Percentiles rank a stretch among this genome's conserved stretches.
phyloP scores from a whole-genome alignment of 2,797 vertebrate genomes.

The Chaunax sp. region DNA sequence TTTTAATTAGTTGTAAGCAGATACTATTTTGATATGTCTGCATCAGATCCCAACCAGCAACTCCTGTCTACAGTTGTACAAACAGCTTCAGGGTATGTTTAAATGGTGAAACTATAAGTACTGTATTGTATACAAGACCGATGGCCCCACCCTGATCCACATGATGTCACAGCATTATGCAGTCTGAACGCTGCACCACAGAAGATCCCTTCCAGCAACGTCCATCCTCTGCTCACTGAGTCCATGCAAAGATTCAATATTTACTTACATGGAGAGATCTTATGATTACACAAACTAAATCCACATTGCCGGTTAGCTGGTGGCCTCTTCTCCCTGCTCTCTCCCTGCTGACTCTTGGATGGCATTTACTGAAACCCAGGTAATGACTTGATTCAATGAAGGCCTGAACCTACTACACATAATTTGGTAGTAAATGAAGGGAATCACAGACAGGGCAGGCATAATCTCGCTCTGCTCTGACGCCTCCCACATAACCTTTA shows the following conservation, averaged over 20 bases:
- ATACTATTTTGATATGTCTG: background rate
- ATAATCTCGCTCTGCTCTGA: constrained; percentile 41
- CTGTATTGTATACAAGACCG: constrained; percentile 6
- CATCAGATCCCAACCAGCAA: background rate
- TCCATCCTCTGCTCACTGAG: constrained; percentile 6
- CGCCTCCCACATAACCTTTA: constrained; percentile 51
- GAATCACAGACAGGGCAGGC: constrained; percentile 50
- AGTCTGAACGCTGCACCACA: background rate
- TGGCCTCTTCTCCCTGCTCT: background rate
- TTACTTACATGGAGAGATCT: constrained; percentile 18
- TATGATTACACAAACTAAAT: constrained; percentile 4
- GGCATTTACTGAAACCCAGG: constrained; percentile 48
- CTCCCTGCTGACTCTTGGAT: constrained; percentile 29
- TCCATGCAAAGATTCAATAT: constrained; percentile 15
- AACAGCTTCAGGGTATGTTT: background rate
- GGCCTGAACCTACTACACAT: constrained; percentile 51
- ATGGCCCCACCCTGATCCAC: constrained; percentile 27
- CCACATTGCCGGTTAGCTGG: constrained; percentile 1
- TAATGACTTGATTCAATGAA: constrained; percentile 67
- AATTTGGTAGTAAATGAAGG: constrained; percentile 60
- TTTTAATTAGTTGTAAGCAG: background rate
- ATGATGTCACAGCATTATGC: constrained; percentile 30
- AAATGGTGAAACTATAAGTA: background rate
- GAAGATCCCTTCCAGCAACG: constrained; percentile 2
- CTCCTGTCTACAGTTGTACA: background rate